Evolutionary conservation across 1,140 invertebrate genomes (phyloP), one percentile per base, ranked within the genome.

Genomic region (Brachionus asplanchnoidis): DNA sequence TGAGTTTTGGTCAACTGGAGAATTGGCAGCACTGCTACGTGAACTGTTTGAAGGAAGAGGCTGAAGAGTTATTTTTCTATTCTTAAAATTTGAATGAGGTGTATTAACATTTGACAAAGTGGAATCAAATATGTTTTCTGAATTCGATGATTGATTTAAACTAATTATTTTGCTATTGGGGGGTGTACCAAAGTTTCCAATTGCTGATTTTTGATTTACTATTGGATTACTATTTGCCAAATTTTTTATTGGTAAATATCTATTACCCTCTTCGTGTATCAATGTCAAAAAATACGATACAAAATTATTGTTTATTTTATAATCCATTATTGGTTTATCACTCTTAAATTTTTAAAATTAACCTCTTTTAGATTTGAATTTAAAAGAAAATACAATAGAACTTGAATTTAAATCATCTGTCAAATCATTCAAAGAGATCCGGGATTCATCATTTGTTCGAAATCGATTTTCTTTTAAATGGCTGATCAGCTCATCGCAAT

Each of bases 211-310:
- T n/a, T 50, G n/a, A 46, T 77, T 23, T 14, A 50, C 1, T 23
- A 77, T 77, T 2, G 28, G 36, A 17, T 20, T 20, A 44, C 44
- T 75, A 17, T 12, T 26, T 77, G 20, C 8, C 8, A 26, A n/a
- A 50, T 23, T 77, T 28, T 50, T 77, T 26, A 36, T 6, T 12
- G 73, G 73, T 82, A 82, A 36, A 68, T 82, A 65, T 65, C 60
- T 60, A 65, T 82, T 82, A 17, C 50, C 79, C 65, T 82, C 79
- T 65, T 60, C 53, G 40, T 82, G 79, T n/a, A 82, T 42, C 12
- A 82, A 46, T 8, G 53, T 65, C 9, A 82, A 42, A 44, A 82
- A 82, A 65, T 82, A 82, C 2, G 79, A 82, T 23, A 82, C 53
- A 65, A 82, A 82, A 65, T 82, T 68, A 11, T 7, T 65, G n/a